phyloP scores from a whole-genome alignment of 2,888 invertebrate genomes.

The Scotopteryx bipunctaria region DNA sequence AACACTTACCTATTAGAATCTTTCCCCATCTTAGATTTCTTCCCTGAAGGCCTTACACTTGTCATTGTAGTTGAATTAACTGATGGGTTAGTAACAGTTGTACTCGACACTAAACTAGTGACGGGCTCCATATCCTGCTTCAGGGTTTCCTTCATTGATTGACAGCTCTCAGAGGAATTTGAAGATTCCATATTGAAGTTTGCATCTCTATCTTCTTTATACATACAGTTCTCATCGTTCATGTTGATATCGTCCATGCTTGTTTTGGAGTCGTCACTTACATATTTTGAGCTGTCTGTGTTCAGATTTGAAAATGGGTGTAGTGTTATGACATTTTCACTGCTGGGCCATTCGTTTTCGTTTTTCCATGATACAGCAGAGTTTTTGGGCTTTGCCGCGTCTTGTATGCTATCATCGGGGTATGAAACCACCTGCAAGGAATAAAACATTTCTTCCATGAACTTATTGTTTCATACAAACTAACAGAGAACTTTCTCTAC shows the following conservation, averaged over 20 bases:
- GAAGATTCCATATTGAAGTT: constrained; percentile 80
- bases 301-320: constrained; percentile 67
- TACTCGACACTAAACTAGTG: constrained; percentile 61
- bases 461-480: constrained; percentile 26
- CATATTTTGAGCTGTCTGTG: constrained; percentile 68
- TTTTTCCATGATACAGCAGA: constrained; percentile 75
- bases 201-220: constrained; percentile 75
- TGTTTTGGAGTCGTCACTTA: constrained; percentile 76
- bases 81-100: constrained; percentile 54
- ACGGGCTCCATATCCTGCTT: constrained; percentile 66
- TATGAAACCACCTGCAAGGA: constrained; percentile 68
- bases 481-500: too few relatives aligned
- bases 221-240: constrained; percentile 77
- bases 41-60: constrained; percentile 56
- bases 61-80: constrained; percentile 61
- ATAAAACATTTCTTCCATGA: neutral
- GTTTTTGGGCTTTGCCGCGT: constrained; percentile 75
- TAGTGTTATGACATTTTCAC: constrained; percentile 67
- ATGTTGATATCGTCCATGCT: constrained; percentile 75
- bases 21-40: constrained; percentile 70
- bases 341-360: constrained; percentile 69
- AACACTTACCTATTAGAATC: constrained; percentile 67
- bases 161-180: constrained; percentile 77
- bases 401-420: constrained; percentile 73
- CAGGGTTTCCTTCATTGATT: constrained; percentile 71